phyloP scores from a whole-genome alignment of 2,113 vertebrate species.

The Microtus oregoni region DNA sequence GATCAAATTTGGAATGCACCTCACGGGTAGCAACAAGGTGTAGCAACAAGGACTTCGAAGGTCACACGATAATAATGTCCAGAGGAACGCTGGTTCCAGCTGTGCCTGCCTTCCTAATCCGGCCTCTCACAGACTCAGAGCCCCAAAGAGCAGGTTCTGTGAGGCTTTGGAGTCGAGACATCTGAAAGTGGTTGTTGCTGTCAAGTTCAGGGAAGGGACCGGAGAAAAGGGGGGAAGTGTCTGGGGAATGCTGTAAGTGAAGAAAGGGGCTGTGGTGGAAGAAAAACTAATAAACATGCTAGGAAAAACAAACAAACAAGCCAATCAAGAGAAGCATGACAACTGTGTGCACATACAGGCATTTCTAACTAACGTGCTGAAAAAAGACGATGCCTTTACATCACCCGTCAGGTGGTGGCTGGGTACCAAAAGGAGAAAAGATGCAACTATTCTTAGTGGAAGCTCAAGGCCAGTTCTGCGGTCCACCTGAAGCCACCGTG shows the following conservation, averaged over 20 bases:
- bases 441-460: not conserved
- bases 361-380: not conserved
- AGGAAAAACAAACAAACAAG: not conserved
- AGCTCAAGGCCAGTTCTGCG: not conserved
- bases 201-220: not conserved
- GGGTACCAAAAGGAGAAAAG: not conserved
- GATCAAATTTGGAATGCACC: not conserved
- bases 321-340: not conserved
- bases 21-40: not conserved
- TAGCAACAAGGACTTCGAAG: not conserved
- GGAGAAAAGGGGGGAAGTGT: not conserved
- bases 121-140: not conserved
- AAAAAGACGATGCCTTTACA: not conserved
- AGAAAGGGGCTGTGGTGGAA: not conserved
- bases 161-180: not conserved
- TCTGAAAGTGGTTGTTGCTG: not conserved
- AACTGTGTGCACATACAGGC: not conserved
- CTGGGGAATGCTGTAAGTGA: not conserved
- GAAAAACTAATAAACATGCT: not conserved
- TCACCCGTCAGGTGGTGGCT: not conserved
- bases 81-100: not conserved
- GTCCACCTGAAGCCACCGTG: not conserved
- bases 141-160: not conserved
- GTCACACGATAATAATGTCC: not conserved
- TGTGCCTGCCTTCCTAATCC: not conserved